These are phyloP conservation scores for Tragelaphus imberbis DNA, from an alignment of 2,113 vertebrate genomes.

Conservation along the genomic window DNA sequence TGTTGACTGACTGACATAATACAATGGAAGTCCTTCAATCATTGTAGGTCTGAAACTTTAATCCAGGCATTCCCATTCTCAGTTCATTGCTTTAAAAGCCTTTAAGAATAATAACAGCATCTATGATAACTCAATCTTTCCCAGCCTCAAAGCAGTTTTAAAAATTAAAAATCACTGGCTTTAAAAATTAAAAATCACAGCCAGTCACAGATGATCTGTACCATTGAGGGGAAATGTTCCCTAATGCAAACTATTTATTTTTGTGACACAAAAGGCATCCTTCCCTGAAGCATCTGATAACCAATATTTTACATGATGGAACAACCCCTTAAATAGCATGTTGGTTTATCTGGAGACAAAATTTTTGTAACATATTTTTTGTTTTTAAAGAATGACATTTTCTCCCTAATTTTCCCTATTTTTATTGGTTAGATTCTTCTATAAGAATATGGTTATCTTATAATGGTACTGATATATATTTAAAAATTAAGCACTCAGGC, in stretches of 20 bases:
- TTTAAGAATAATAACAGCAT: neutral
- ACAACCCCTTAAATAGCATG: neutral
- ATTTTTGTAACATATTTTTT: neutral
- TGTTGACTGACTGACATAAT: neutral
- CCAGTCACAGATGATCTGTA: neutral
- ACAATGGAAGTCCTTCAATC: neutral
- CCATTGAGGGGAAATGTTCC: neutral
- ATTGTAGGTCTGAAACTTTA: neutral
- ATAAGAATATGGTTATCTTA: neutral
- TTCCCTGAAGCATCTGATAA: neutral
- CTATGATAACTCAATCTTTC: neutral
- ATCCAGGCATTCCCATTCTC: neutral
- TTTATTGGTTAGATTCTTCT: neutral
- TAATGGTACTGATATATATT: neutral
- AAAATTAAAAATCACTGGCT: neutral
- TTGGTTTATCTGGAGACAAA: neutral
- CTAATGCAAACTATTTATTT: neutral
- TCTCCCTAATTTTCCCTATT: neutral
- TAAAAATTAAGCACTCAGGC: neutral
- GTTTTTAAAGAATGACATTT: neutral
- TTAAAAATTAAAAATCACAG: neutral
- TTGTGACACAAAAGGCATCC: neutral
- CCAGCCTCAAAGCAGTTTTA: neutral
- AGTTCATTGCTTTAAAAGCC: neutral
- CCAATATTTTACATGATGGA: neutral